Base-by-base conservation (phyloP, 1,140 invertebrate genomes). In the Cotesia typhae region DNA sequence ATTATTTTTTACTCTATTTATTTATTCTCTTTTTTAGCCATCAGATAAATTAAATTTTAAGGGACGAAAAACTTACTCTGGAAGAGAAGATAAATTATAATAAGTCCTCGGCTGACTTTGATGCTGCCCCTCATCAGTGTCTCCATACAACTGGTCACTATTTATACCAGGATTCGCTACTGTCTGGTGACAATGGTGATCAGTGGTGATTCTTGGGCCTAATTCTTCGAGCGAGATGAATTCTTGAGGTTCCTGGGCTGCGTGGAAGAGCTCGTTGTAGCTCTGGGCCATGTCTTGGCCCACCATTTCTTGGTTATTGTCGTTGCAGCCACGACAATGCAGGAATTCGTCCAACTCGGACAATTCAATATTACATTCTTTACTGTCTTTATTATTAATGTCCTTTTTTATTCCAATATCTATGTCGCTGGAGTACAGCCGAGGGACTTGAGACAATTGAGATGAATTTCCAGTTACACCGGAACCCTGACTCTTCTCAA, bases 201-300 rank as follows among this genome's bases (percentile, higher is more conserved):
- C 14, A 57, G 66, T 51, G 37, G 78, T 80, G 35, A 80, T 53
- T 4, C 78, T 74, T 17, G 84, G 80, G n/a, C 79, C 75, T 4
- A 86, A 75, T 57, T 84, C 83, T 17, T 86, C 84, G 64, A 85
- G 67, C 3, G 83, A 81, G 38, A 84, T 80, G 71, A 82, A 84
- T 51, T 86, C 83, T 52, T 82, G 82, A 7, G 81, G 74, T 52
- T 86, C 82, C 68, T 85, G 83, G 35, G 75, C 47, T 37, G 81
- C 74, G 36, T 83, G 82, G 66, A 85, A 79, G 71, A 85, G 82
- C 77, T 84, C 82, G 35, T 83, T 79, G 70, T 83, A 85, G 72
- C 81, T 77, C 76, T 83, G 81, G 51, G 84, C 80, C 82, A 86
- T 85, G 70, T 81, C 82, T 71, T 86, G 83, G 60, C 79, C 83